Evolutionary conservation across 2,797 vertebrate species (phyloP), one percentile per base, ranked within the genome.

Genomic region (Melanotaenia parkinsoni): DNA sequence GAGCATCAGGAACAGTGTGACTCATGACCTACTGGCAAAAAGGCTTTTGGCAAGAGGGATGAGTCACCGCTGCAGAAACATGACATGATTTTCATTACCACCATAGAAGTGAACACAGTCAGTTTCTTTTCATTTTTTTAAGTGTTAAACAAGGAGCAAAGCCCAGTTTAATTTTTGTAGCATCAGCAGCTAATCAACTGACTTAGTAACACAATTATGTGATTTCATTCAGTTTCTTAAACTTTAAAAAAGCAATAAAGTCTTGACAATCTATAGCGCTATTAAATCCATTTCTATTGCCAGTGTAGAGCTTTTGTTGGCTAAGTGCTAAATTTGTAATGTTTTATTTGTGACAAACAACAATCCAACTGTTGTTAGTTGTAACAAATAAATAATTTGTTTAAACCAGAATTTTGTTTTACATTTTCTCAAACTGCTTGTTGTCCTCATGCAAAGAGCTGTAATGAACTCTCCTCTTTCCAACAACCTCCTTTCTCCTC

Each of bases 41-140:
- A 67, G 53, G 38, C n/a, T 40, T 6, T 28, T n/a, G 45, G 54
- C 20, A 62, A 65, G 8, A 47, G 1, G 35, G 59, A 62, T 57
- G 80, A 82, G 70, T 80, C 81, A 75, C 3, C 73, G 65, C 58
- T 64, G 66, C 75, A 75, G 66, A 79, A 68, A 72, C 4, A 22
- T 20, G 71, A 63, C 3, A 0, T 38, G 35, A 66, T 58, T 20
- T 67, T 71, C 35, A 70, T 18, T 26, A 12, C 4, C 24, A 50
- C 22, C 45, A 67, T 12, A 62, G 24, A 24, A 40, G 0, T 9
- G 16, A 47, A 40, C 32, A 53, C 59, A 30, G 28, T 5, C 47
- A 12, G 6, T 72, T 45, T 45, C 1, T 11, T 38, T 30, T 32
- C 2, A 57, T 57, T 30, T 28, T 30, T 66, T 58, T 33, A 76